Conservation (phyloP, 2,113 vertebrate species). For the Prunella himalayana region DNA sequence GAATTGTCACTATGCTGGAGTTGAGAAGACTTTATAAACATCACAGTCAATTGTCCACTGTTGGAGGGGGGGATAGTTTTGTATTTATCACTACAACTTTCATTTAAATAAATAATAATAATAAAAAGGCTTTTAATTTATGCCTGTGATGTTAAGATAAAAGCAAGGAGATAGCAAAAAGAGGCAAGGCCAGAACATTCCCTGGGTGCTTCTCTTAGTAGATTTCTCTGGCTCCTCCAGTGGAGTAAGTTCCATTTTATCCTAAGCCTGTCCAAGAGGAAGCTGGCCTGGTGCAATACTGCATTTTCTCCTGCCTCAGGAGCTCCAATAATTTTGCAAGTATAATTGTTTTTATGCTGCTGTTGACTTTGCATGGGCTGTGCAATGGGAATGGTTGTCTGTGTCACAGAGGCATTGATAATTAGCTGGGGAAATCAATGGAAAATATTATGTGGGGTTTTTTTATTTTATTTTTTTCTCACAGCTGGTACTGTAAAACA, state of each 20-base stretch:
- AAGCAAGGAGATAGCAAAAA: neutral
- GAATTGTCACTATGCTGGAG: neutral
- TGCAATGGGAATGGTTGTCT: neutral
- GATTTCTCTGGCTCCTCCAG: neutral
- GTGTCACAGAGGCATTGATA: neutral
- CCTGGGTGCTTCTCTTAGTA: neutral
- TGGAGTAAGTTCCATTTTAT: neutral
- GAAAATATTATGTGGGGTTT: rapidly evolving
- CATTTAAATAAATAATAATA: neutral
- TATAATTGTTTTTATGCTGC: neutral
- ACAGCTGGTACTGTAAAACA: neutral
- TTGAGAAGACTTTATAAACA: neutral
- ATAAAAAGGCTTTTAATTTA: neutral
- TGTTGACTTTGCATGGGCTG: neutral
- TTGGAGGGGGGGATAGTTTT: rapidly evolving
- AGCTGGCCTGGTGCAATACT: neutral
- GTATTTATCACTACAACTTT: neutral
- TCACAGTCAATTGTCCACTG: neutral
- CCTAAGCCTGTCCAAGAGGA: neutral
- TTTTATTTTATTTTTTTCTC: neutral
- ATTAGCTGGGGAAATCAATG: neutral
- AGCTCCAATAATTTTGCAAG: neutral
- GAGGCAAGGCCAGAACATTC: neutral
- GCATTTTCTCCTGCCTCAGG: neutral
- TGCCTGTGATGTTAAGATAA: neutral